Conservation (phyloP, 92 coral and sea anemone genomes). For the Pocillopora meandrina region DNA sequence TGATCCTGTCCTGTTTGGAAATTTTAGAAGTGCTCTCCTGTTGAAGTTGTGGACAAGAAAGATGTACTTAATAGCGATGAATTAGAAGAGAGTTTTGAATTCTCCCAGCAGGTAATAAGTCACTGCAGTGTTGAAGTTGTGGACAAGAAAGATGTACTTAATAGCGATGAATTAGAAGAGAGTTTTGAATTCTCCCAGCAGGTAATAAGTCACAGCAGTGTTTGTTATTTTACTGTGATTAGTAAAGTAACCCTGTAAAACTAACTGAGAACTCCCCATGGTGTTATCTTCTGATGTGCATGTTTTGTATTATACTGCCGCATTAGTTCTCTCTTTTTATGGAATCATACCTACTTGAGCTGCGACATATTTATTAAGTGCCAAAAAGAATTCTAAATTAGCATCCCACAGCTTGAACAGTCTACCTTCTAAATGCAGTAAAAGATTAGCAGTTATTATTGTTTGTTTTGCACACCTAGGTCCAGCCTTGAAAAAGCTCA, state of each 20-base stretch:
- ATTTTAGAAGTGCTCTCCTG: constrained; percentile 4
- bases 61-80: not conserved
- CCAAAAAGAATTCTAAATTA: no score
- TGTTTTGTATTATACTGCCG: no score
- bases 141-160: not conserved
- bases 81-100: constrained; percentile 1
- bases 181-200: constrained; percentile 6
- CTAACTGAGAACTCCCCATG: not conserved
- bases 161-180: constrained; percentile 1
- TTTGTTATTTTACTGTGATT: not conserved
- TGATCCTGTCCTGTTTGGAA: not conserved
- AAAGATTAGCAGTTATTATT: not conserved
- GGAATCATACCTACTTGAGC: no score
- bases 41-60: not conserved
- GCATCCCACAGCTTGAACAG: not conserved
- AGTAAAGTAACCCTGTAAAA: not conserved
- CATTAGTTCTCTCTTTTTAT: no score
- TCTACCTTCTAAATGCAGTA: not conserved
- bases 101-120: constrained; percentile 15
- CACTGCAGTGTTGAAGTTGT: not conserved
- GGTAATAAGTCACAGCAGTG: not conserved
- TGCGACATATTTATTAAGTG: no score
- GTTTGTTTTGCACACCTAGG: not conserved
- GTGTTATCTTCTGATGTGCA: not conserved
- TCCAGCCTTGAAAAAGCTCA: not conserved